A percentile compares a stretch with the other conserved stretches of the same genome.
Conservation (phyloP, 2,113 vertebrate genomes). For the Lontra canadensis region DNA sequence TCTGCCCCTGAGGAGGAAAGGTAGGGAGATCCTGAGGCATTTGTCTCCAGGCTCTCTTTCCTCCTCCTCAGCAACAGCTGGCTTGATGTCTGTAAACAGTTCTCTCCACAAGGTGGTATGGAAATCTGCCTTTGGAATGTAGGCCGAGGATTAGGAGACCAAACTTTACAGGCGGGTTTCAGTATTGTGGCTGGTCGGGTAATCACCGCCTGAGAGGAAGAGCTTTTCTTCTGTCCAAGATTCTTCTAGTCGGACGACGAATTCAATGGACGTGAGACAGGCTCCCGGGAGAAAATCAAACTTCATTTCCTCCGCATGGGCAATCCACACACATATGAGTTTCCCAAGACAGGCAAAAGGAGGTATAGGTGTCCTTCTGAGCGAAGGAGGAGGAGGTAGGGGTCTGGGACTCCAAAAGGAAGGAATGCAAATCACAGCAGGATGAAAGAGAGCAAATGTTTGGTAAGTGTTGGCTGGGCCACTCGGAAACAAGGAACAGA, state of each 20-base stretch:
- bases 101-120: neutral
- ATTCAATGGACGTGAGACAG: neutral
- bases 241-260: neutral
- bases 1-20: neutral
- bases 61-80: conserved; percentile 15
- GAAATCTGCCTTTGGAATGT: conserved; percentile 29
- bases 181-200: neutral
- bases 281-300: neutral
- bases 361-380: neutral
- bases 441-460: neutral
- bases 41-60: conserved; percentile 11
- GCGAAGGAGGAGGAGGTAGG: neutral
- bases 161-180: conserved; percentile 5
- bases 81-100: neutral
- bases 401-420: neutral
- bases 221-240: neutral
- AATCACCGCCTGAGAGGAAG: neutral
- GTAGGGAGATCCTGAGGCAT: neutral
- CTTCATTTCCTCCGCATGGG: neutral
- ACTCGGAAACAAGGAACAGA: too few species aligned
- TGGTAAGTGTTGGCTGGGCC: neutral
- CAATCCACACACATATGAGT: neutral
- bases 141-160: neutral
- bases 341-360: neutral
- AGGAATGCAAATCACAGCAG: neutral